These are phyloP conservation scores for Chesias legatella DNA, from an alignment of 2,888 invertebrate genomes.

Conservation along the genomic window DNA sequence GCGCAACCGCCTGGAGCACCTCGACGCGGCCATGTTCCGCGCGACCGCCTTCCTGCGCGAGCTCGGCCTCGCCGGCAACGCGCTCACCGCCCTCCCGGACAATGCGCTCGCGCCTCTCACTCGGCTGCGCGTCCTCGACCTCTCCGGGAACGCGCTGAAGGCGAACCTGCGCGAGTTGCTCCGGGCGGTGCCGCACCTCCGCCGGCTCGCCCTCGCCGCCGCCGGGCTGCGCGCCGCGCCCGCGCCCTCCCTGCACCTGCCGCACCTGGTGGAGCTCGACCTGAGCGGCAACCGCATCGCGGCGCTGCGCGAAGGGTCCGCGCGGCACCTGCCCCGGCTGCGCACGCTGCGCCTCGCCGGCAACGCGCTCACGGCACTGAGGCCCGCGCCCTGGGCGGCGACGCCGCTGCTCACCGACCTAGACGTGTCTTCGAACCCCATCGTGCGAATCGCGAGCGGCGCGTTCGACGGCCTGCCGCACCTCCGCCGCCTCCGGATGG, in stretches of 20 bases:
- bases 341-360: constrained; percentile 84
- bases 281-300: constrained; percentile 86
- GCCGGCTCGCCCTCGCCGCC: constrained; percentile 83
- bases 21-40: constrained; percentile 89
- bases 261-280: constrained; percentile 84
- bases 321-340: constrained; percentile 82
- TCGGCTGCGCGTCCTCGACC: constrained; percentile 85
- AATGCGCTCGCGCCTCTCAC: constrained; percentile 89
- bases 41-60: constrained; percentile 84
- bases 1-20: constrained; percentile 87
- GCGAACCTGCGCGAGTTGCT: constrained; percentile 90
- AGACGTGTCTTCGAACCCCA: constrained; percentile 89
- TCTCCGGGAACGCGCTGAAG: constrained; percentile 87
- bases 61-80: constrained; percentile 86
- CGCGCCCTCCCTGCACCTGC: constrained; percentile 78
- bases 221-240: constrained; percentile 86
- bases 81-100: constrained; percentile 88
- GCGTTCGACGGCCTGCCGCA: constrained; percentile 83
- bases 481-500: constrained; percentile 85
- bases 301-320: constrained; percentile 82
- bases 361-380: constrained; percentile 85
- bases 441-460: constrained; percentile 83
- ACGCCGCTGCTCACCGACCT: constrained; percentile 84
- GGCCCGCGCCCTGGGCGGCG: constrained; percentile 83
- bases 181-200: constrained; percentile 86